Base-by-base conservation (phyloP, 2,797 vertebrate species). In the Syngnathus acus region DNA sequence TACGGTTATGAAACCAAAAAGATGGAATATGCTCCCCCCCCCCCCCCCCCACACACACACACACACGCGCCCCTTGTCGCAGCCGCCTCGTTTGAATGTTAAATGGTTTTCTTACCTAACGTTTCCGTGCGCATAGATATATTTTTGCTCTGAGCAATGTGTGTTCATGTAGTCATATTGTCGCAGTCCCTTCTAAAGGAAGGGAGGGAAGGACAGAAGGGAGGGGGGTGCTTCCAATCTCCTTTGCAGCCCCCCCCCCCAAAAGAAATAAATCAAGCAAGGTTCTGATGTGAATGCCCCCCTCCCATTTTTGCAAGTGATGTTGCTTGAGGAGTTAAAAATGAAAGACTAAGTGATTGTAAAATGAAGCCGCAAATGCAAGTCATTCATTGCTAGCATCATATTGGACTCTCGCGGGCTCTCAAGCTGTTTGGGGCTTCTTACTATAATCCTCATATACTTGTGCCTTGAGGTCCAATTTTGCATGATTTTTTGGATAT, bases 21-120 rank as follows among this genome's bases (percentile, higher is more conserved):
- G 26, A 14, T 16, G 23, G 13, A 26, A 32, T 37, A 57, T 37
- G 54, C 0, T 0, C 54, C 42, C 23, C 39, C 26, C 26, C 26
- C 26, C 26, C 26, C 26, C 23, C 23, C n/a, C n/a, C n/a, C n/a
- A 1, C 23, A 26, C 23, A 26, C 23, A 26, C 26, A 32, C 26
- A 32, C 26, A 32, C 26, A 3, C 59, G n/a, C 5, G 10, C 59
- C 39, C 11, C 42, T 62, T 39, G 60, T 62, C 60, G 54, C 54
- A 57, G 26, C 54, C 21, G 21, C 11, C 23, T 54, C 5, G 57
- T 66, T 72, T 76, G 45, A 71, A 78, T 77, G 80, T 81, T 72
- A 84, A 68, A 64, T 70, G 54, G 62, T 69, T 82, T 77, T 66
- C 78, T 80, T 83, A 78, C 80, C 81, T 82, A 84, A 83, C 76